These are phyloP conservation scores for Leucoptera coffeella DNA, from an alignment of 2,888 invertebrate genomes.

Conservation along the genomic window DNA sequence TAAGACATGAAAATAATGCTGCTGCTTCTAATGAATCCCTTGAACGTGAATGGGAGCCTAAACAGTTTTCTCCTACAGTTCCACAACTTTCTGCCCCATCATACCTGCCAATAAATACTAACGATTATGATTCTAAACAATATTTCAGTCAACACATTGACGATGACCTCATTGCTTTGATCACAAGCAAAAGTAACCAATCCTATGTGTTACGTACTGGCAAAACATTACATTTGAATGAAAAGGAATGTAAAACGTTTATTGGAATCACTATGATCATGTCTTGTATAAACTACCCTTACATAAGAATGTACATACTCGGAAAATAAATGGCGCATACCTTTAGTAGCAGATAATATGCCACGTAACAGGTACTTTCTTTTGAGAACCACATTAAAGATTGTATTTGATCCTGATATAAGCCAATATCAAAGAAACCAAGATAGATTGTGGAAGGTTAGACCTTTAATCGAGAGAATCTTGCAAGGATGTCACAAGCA, in stretches of 20 bases:
- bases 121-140: no score
- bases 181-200: not conserved
- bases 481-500: not conserved
- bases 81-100: no score
- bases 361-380: not conserved
- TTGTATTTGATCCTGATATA: not conserved
- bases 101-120: no score
- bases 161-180: not conserved
- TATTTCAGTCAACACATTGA: not conserved
- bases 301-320: not conserved
- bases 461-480: slow-evolving; percentile 1
- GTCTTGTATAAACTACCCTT: not conserved
- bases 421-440: not conserved
- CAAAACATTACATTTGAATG: not conserved
- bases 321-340: not conserved
- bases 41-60: no score
- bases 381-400: not conserved
- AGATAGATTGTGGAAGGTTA: slow-evolving; percentile 1
- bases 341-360: not conserved
- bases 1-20: no score
- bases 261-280: not conserved
- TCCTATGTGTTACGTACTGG: not conserved
- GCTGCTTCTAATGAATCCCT: no score
- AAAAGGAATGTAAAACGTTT: not conserved
- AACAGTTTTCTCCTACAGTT: no score